phyloP scores from a whole-genome alignment of 2,113 vertebrate genomes.

The Podiceps cristatus region DNA sequence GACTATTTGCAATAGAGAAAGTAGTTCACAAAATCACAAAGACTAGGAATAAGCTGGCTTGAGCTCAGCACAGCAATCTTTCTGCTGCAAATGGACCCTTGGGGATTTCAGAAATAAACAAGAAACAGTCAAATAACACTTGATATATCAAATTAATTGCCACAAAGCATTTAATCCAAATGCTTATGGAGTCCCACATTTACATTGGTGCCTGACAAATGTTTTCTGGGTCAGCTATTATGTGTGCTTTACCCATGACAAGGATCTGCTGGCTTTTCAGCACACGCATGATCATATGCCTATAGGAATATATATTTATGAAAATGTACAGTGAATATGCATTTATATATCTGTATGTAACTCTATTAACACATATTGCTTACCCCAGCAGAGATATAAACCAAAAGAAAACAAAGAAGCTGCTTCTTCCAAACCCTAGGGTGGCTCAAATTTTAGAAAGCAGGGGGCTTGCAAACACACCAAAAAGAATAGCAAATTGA shows the following conservation, averaged over 20 bases:
- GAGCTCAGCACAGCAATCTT: background rate
- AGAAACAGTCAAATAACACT: background rate
- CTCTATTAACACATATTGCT: background rate
- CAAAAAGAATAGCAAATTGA: rapidly evolving
- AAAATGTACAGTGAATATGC: background rate
- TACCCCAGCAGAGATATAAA: background rate
- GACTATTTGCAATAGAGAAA: background rate
- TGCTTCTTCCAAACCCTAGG: background rate
- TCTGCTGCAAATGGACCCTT: too few relatives aligned
- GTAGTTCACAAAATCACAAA: background rate
- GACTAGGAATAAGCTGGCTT: background rate
- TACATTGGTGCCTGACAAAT: too few relatives aligned
- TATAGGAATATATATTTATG: background rate
- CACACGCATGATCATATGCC: rapidly evolving
- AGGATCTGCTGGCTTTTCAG: background rate
- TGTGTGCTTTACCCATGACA: background rate
- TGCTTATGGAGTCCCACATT: background rate
- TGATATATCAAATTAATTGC: background rate
- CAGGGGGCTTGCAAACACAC: background rate
- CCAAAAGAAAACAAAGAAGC: background rate
- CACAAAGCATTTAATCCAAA: background rate
- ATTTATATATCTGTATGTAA: background rate
- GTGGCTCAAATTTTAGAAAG: background rate
- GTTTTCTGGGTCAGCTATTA: background rate
- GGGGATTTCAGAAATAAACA: background rate